Percentiles rank a stretch among this genome's conserved stretches.
Evolutionary conservation across 2,888 invertebrate genomes (phyloP).

Genomic region (Agrotis ipsilon): DNA sequence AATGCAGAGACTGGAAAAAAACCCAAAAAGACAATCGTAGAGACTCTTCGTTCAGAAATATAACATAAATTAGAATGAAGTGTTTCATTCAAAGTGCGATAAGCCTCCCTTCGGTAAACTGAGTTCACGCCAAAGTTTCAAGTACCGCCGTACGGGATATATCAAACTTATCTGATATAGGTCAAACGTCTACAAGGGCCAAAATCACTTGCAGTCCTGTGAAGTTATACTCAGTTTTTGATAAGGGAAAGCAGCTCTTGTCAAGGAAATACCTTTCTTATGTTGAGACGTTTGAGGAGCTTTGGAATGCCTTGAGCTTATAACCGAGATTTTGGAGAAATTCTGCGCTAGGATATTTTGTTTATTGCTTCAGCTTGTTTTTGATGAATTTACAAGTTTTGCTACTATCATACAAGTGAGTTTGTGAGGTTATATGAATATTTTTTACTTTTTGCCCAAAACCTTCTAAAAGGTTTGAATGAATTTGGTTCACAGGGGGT

Average conservation of each 20-base stretch:
- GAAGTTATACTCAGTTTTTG: conserved; percentile 78
- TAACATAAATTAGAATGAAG: conserved; percentile 87
- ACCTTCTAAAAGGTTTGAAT: too few relatives aligned
- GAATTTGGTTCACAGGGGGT: too few relatives aligned
- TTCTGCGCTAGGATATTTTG: conserved; percentile 8
- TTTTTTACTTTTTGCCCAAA: too few relatives aligned
- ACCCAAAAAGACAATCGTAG: conserved; percentile 64
- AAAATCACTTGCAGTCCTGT: conserved; percentile 82
- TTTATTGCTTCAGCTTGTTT: conserved; percentile 11
- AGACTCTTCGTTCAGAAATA: conserved; percentile 56
- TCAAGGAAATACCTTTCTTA: conserved; percentile 55
- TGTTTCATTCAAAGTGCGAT: conserved; percentile 82
- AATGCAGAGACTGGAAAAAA: conserved; percentile 68
- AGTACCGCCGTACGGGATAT: conserved; percentile 78
- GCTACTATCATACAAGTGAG: not conserved
- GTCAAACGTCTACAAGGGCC: conserved; percentile 82
- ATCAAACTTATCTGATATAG: conserved; percentile 87
- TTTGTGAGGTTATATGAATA: too few relatives aligned
- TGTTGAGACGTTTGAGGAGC: conserved; percentile 27
- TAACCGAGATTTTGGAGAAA: conserved; percentile 19
- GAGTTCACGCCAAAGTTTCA: conserved; percentile 77
- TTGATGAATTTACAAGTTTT: not conserved
- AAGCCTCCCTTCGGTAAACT: conserved; percentile 77
- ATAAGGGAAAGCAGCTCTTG: conserved; percentile 73
- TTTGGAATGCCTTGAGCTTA: conserved; percentile 32